Percentiles rank a stretch among this genome's conserved stretches.
phyloP scores from a whole-genome alignment of 2,113 vertebrate genomes.

The Chaenogobius annularis region DNA sequence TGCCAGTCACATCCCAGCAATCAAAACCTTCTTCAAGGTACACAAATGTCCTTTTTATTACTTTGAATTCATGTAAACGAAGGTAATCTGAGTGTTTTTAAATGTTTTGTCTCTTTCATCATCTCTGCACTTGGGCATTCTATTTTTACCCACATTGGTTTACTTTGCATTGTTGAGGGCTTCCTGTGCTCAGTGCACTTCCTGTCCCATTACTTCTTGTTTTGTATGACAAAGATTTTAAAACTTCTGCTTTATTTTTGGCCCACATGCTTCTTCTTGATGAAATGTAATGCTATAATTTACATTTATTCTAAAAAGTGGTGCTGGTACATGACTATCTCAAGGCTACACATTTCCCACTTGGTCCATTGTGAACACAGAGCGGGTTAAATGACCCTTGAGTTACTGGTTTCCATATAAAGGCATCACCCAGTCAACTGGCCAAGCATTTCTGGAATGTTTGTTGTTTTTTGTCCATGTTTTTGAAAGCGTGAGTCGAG shows the following conservation, averaged over 20 bases:
- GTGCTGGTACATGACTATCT: not conserved
- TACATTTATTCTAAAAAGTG: not conserved
- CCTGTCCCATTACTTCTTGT: slow-evolving; percentile 49
- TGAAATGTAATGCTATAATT: not conserved
- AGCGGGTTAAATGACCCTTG: slow-evolving; percentile 39
- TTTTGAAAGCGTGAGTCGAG: slow-evolving; percentile 26
- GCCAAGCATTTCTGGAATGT: slow-evolving; percentile 73
- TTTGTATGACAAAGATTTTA: slow-evolving; percentile 6
- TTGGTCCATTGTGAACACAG: slow-evolving; percentile 6
- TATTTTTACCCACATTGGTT: slow-evolving; percentile 64
- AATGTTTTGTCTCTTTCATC: slow-evolving; percentile 7
- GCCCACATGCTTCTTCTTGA: not conserved
- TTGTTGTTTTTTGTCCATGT: slow-evolving; percentile 52
- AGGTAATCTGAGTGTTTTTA: not conserved
- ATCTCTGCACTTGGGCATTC: slow-evolving; percentile 28
- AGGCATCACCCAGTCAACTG: slow-evolving; percentile 71
- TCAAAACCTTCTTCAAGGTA: slow-evolving; percentile 85
- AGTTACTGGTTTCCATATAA: slow-evolving; percentile 72
- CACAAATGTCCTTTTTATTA: not conserved
- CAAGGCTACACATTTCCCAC: slow-evolving; percentile 25
- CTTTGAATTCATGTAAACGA: not conserved
- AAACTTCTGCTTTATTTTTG: slow-evolving; percentile 43
- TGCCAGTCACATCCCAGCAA: slow-evolving; percentile 76
- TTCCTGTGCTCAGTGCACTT: slow-evolving; percentile 67
- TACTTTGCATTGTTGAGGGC: slow-evolving; percentile 63